A percentile compares a stretch with the other conserved stretches of the same genome.
These are phyloP conservation scores for Dusona sp. DNA, from an alignment of 2,888 invertebrate species.

Conservation along the genomic window DNA sequence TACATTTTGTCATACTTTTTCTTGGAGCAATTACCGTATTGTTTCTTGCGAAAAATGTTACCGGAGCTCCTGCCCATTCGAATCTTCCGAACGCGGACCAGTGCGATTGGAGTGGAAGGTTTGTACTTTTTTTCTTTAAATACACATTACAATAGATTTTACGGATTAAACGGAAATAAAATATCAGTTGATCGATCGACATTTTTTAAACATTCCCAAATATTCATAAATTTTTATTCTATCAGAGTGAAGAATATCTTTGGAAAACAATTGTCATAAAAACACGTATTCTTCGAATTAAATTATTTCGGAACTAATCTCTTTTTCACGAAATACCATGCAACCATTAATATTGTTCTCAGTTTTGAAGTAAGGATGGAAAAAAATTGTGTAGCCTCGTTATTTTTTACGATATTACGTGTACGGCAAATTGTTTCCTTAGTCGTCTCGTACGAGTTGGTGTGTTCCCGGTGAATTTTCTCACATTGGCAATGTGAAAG, in stretches of 20 bases:
- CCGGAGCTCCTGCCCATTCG: constrained; percentile 74
- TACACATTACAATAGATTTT: not conserved
- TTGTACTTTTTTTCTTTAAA: constrained; percentile 69
- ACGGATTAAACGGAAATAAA: not conserved
- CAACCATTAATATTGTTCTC: not conserved
- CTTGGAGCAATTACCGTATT: constrained; percentile 60
- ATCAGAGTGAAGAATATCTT: not conserved
- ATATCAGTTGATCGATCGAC: not conserved
- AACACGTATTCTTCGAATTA: too few species aligned
- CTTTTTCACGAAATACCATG: not conserved
- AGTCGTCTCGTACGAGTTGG: constrained; percentile 33
- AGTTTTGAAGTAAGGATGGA: not conserved
- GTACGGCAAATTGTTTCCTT: constrained; percentile 4
- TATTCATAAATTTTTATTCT: not conserved
- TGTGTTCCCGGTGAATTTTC: constrained; percentile 19
- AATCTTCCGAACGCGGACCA: constrained; percentile 80
- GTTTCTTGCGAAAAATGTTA: constrained; percentile 60
- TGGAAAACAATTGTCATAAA: too few species aligned
- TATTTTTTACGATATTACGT: constrained; percentile 14
- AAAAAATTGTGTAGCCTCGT: constrained; percentile 2
- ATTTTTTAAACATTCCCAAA: not conserved
- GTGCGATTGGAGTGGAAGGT: constrained; percentile 84
- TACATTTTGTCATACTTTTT: constrained; percentile 57
- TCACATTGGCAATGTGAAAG: constrained; percentile 45
- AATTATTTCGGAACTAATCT: not conserved